Evolutionary conservation across 2,113 vertebrate species (phyloP).

Genomic region (Leucopternis melanops): DNA sequence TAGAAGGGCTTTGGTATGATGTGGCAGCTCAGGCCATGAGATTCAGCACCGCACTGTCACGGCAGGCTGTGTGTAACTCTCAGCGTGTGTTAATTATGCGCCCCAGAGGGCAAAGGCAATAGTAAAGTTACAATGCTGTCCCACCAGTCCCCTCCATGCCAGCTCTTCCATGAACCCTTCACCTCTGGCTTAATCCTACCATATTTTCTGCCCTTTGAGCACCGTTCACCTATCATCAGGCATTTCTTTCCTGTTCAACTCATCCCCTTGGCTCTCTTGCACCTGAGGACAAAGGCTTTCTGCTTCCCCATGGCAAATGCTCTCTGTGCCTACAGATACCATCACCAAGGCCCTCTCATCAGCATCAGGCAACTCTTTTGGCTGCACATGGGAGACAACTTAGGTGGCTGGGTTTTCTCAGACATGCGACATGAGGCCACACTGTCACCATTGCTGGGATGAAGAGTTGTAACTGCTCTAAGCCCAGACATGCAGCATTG

Average conservation of each 20-base stretch:
- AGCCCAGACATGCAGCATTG: not conserved
- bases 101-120: not conserved
- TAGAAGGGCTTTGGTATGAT: not conserved
- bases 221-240: not conserved
- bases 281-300: not conserved
- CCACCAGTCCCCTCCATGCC: not conserved
- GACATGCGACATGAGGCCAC: not conserved
- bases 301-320: not conserved
- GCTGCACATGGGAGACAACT: not conserved
- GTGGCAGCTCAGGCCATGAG: not conserved
- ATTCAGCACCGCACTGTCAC: accelerated
- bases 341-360: not conserved
- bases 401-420: not conserved
- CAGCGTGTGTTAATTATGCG: not conserved
- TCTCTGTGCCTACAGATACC: not conserved
- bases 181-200: not conserved
- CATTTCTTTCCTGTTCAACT: not conserved
- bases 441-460: not conserved
- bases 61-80: not conserved
- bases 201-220: not conserved
- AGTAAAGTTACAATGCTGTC: not conserved
- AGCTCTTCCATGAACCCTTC: not conserved
- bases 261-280: not conserved
- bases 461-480: not conserved
- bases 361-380: not conserved